These are phyloP conservation scores for Drosophila cognata DNA, from an alignment of 2,888 invertebrate species.

Conservation along the genomic window DNA sequence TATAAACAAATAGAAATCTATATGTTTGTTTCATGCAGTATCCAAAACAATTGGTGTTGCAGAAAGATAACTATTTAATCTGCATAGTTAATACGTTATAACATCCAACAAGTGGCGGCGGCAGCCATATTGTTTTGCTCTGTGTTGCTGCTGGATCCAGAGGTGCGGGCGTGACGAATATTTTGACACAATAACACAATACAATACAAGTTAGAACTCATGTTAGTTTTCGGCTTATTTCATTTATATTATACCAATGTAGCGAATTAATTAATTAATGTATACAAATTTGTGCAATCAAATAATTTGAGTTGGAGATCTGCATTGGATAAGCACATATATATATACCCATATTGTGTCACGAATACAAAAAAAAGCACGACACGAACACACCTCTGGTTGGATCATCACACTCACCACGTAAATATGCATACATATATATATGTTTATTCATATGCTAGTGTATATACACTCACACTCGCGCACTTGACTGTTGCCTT, in stretches of 20 bases:
- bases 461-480: conserved; percentile 54
- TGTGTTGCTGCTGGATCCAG: conserved; percentile 41
- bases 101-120: conserved; percentile 84
- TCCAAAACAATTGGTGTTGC: conserved; percentile 1
- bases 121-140: conserved; percentile 83
- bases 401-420: conserved; percentile 62
- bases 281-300: background rate
- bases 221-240: conserved; percentile 14
- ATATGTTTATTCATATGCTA: conserved; percentile 47
- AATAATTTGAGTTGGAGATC: background rate
- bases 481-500: conserved; percentile 50
- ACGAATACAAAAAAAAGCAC: conserved; percentile 47
- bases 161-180: conserved; percentile 58
- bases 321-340: conserved; percentile 1
- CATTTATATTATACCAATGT: background rate
- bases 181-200: conserved; percentile 39
- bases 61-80: conserved; percentile 22
- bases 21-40: background rate
- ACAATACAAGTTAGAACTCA: conserved; percentile 10
- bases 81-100: conserved; percentile 45
- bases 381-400: conserved; percentile 61
- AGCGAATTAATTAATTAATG: no score
- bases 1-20: background rate
- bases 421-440: conserved; percentile 47
- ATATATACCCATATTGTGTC: conserved; percentile 37